A percentile compares a stretch with the other conserved stretches of the same genome.
These are phyloP conservation scores for Holothuria glaberrima DNA, from an alignment of 35 echinoderm and acorn worm species.

Conservation along the genomic window DNA sequence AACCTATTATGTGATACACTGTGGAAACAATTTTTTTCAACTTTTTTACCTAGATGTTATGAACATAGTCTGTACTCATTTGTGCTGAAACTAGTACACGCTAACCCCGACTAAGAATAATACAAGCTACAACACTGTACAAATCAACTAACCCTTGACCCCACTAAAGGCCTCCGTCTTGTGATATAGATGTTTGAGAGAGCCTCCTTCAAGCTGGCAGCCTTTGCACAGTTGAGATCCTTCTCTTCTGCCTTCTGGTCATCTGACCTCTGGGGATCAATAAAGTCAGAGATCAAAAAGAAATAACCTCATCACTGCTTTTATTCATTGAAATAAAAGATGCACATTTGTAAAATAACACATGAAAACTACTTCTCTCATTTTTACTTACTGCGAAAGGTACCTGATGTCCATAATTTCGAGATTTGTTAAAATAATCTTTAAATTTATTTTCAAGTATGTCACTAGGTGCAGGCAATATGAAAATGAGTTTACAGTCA, in stretches of 20 bases:
- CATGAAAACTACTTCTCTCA: too few relatives aligned
- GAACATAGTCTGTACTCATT: too few relatives aligned
- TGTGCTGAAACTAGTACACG: neutral
- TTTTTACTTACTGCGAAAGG: too few relatives aligned
- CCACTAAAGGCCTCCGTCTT: constrained; percentile 65
- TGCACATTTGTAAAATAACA: too few relatives aligned
- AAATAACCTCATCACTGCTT: too few relatives aligned
- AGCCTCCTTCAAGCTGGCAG: constrained; percentile 68
- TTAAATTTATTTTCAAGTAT: too few relatives aligned
- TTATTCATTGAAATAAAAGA: too few relatives aligned
- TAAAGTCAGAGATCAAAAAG: constrained; percentile 12
- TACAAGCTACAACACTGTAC: neutral
- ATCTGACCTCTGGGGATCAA: constrained; percentile 56
- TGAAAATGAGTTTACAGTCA: too few relatives aligned
- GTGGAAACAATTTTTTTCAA: neutral
- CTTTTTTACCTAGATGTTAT: neutral
- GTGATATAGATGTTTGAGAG: constrained; percentile 77
- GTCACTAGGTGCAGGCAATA: too few relatives aligned
- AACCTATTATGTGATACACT: neutral
- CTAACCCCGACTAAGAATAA: neutral
- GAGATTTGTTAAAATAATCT: too few relatives aligned
- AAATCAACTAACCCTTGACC: constrained; percentile 69
- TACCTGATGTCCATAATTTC: too few relatives aligned
- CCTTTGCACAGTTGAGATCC: constrained; percentile 58
- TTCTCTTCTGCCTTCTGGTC: constrained; percentile 71